Percentiles rank a stretch among this genome's conserved stretches.
These are phyloP conservation scores for Epizoanthus ramosus DNA, from an alignment of 92 coral and sea anemone genomes.

Conservation along the genomic window DNA sequence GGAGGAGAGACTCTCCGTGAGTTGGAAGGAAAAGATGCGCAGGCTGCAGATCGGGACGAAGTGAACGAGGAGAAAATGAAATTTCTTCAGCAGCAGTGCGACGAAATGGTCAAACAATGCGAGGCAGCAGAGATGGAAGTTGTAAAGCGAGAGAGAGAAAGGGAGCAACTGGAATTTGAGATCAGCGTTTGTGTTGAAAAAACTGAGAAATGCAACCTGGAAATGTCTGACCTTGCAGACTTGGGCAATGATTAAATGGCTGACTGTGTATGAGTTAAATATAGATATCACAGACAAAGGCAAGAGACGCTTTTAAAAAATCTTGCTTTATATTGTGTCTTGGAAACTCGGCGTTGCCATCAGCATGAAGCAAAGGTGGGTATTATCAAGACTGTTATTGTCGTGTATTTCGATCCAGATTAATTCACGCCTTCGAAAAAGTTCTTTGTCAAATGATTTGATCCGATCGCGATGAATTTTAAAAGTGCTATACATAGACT, in stretches of 20 bases:
- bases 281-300: background rate
- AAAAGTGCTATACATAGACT: too few relatives aligned
- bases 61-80: conserved; percentile 35
- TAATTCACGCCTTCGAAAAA: too few relatives aligned
- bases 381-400: background rate
- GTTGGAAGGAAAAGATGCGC: conserved; percentile 48
- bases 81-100: conserved; percentile 42
- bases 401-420: background rate
- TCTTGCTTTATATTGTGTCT: background rate
- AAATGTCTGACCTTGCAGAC: conserved; percentile 31
- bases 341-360: background rate
- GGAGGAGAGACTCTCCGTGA: conserved; percentile 13
- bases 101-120: conserved; percentile 7
- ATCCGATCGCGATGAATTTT: too few relatives aligned
- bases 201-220: conserved; percentile 8
- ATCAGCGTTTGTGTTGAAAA: background rate
- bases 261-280: background rate
- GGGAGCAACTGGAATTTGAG: conserved; percentile 29
- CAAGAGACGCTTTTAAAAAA: background rate
- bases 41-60: conserved; percentile 54
- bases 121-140: conserved; percentile 42
- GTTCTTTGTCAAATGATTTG: too few relatives aligned
- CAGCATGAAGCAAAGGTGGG: conserved; percentile 4
- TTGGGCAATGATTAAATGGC: conserved; percentile 2
- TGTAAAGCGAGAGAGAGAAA: conserved; percentile 22